Conservation (phyloP, 2,113 vertebrate genomes). For the Oxygymnocypris stewartii region DNA sequence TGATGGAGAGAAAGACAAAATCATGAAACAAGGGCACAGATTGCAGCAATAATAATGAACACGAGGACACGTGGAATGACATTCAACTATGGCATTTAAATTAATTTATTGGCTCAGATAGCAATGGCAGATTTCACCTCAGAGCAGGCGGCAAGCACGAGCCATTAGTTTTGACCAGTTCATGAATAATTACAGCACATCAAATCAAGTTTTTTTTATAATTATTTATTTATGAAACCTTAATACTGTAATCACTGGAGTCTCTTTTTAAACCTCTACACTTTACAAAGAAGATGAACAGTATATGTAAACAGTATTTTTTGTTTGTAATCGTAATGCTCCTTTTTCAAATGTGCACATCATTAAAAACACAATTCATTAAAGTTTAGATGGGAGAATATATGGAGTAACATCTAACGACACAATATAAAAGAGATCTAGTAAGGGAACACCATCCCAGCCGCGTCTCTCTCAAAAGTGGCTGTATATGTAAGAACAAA, state of each 20-base stretch:
- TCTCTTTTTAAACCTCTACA: conserved; percentile 73
- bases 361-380: conserved; percentile 51
- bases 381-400: conserved; percentile 51
- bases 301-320: conserved; percentile 73
- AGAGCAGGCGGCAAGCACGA: conserved; percentile 45
- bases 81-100: conserved; percentile 54
- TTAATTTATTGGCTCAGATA: conserved; percentile 55
- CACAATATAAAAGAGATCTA: conserved; percentile 36
- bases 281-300: conserved; percentile 76
- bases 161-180: conserved; percentile 29
- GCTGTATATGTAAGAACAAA: conserved; percentile 35
- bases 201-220: conserved; percentile 60
- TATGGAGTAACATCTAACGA: conserved; percentile 47
- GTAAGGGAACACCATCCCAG: conserved; percentile 15
- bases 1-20: conserved; percentile 6
- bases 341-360: conserved; percentile 63
- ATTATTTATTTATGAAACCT: conserved; percentile 76
- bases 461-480: conserved; percentile 26
- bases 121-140: conserved; percentile 43
- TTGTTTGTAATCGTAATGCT: conserved; percentile 56
- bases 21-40: not conserved
- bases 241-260: conserved; percentile 77
- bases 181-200: conserved; percentile 60
- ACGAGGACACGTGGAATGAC: conserved; percentile 31
- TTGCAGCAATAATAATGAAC: conserved; percentile 13